Base-by-base conservation (phyloP, 2,797 vertebrate species). In the Balearica regulorum region DNA sequence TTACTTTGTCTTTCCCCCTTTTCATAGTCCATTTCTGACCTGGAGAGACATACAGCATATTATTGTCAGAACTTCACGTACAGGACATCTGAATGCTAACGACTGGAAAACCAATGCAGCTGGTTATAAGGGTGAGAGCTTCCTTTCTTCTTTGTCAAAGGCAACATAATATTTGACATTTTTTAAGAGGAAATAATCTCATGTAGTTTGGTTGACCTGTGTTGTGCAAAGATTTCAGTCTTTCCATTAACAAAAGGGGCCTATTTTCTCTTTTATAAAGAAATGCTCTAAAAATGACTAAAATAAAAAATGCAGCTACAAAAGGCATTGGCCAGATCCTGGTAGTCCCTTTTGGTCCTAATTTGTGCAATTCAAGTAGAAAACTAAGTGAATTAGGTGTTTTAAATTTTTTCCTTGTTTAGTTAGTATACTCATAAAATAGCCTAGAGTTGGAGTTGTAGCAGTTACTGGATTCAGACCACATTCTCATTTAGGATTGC, bases 61-160 rank as follows among this genome's bases (percentile, higher is more conserved):
- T 94, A 99, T 99, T 90, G 99, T 99, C 54, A 99, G 99, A 97
- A 99, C 99, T 25, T 99, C 99, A 62, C 98, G 98, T 96, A 98
- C 99, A 19, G 99, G 99, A 96, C 99, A 99, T 97, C 98, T 99
- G 94, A 99, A 98, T 66, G 99, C 99, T 90, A 98, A 98, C 72
- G 99, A 99, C 98, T 99, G 99, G 99, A 99, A 99, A 98, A 99
- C 98, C 83, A 99, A 99, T 97, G 99, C 99, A 94, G 99, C 99
- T 96, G 99, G 99, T 96, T 99, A 99, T 97, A 99, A 99, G 76
- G 99, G 99, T 99, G 39, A 64, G 98, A 97, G 96, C 87, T 94
- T 71, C 90, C 77, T 97, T 97, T 97, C 96, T 90, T 97, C 94
- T 96, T 97, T 51, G 48, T 90, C 91, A 95, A 83, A 94, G 83